Evolutionary conservation across 2,113 vertebrate genomes (phyloP).

Genomic region (Pelusios castaneus): DNA sequence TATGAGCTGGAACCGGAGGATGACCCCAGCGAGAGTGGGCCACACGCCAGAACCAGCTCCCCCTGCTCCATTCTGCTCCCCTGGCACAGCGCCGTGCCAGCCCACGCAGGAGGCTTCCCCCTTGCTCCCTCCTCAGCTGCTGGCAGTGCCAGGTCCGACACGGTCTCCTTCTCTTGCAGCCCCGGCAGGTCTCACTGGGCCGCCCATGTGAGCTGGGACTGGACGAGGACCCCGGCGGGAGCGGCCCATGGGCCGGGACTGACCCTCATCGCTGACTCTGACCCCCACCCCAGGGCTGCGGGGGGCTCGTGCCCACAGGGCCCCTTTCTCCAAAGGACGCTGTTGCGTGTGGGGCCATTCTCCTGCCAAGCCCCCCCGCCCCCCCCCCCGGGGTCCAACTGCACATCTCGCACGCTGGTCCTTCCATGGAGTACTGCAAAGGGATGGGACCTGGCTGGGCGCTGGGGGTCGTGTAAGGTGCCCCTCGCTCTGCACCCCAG

Average conservation of each 20-base stretch:
- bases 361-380: background rate
- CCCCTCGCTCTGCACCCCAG: background rate
- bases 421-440: background rate
- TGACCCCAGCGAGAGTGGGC: too few species aligned
- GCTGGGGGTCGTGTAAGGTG: background rate
- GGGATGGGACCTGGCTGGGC: background rate
- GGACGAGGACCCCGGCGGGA: background rate
- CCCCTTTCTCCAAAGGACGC: background rate
- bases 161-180: background rate
- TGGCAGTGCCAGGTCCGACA: background rate
- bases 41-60: too few species aligned
- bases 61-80: background rate
- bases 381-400: background rate
- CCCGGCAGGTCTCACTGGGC: background rate
- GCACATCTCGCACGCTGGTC: background rate
- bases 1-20: too few species aligned
- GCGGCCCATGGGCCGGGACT: background rate
- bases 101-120: too few species aligned
- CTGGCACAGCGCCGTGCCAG: rapidly evolving
- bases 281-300: background rate
- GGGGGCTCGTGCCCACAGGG: background rate
- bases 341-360: background rate
- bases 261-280: background rate
- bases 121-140: too few species aligned
- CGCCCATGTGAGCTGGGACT: background rate